phyloP scores from a whole-genome alignment of 2,113 vertebrate species.

The Proterorhinus semilunaris region DNA sequence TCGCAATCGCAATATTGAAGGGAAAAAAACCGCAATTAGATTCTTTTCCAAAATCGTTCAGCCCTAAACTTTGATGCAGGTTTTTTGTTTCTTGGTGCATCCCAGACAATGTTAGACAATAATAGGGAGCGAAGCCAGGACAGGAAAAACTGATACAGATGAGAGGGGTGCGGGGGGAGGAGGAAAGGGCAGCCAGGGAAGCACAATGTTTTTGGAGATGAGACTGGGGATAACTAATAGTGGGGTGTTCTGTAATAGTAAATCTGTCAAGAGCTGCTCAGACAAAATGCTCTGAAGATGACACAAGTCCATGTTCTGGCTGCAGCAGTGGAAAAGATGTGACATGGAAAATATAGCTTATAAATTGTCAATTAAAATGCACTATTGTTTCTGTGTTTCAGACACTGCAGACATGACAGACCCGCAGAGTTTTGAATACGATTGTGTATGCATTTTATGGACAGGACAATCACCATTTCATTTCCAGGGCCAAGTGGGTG shows the following conservation, averaged over 20 bases:
- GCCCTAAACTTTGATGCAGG: conserved; percentile 38
- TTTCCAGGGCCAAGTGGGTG: too few relatives aligned
- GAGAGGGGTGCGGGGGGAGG: conserved; percentile 8
- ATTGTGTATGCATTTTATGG: not conserved
- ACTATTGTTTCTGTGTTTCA: not conserved
- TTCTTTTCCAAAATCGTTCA: too few relatives aligned
- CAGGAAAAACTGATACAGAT: conserved; percentile 27
- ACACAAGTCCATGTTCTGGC: not conserved
- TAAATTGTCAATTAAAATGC: not conserved
- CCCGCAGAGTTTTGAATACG: not conserved
- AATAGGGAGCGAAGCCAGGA: conserved; percentile 15
- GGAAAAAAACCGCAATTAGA: too few relatives aligned
- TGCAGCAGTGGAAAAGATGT: conserved; percentile 2
- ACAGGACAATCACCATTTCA: not conserved
- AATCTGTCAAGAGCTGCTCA: conserved; percentile 4
- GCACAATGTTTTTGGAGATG: not conserved
- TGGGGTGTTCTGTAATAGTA: conserved; percentile 5
- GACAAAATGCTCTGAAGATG: conserved; percentile 12
- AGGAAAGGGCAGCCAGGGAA: conserved; percentile 6
- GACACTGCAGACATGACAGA: not conserved
- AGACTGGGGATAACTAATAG: conserved; percentile 12
- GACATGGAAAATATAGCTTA: not conserved
- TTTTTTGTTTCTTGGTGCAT: not conserved
- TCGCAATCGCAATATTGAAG: too few relatives aligned
- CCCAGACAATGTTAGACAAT: conserved; percentile 13